A percentile compares a stretch with the other conserved stretches of the same genome.
Conservation (phyloP, 2,113 vertebrate genomes). For the Myxocyprinus asiaticus region DNA sequence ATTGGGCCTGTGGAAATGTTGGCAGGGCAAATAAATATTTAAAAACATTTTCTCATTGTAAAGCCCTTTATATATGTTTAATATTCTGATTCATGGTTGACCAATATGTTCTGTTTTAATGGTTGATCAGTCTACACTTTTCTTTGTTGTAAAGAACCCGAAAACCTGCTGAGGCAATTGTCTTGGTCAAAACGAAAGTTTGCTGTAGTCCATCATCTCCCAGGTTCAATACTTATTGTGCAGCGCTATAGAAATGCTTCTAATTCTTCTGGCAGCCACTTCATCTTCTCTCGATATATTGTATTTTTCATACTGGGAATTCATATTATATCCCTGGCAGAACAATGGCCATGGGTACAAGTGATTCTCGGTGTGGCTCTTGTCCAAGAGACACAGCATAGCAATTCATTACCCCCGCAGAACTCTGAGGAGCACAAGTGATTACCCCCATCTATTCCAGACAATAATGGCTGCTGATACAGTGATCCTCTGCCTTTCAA, state of each 20-base stretch:
- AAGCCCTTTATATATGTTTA: too few relatives aligned
- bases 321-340: slow-evolving; percentile 37
- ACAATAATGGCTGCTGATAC: slow-evolving; percentile 55
- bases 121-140: neutral
- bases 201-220: neutral
- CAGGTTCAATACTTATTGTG: slow-evolving; percentile 26
- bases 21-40: too few relatives aligned
- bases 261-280: slow-evolving; percentile 24
- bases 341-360: slow-evolving; percentile 31
- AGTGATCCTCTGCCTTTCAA: slow-evolving; percentile 37
- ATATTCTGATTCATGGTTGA: too few relatives aligned
- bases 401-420: slow-evolving; percentile 43
- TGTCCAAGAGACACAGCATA: slow-evolving; percentile 37
- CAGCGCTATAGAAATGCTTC: slow-evolving; percentile 26
- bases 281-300: slow-evolving; percentile 39
- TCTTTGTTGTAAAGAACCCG: slow-evolving; percentile 20
- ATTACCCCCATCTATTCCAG: slow-evolving; percentile 41
- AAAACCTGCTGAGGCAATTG: neutral
- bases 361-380: slow-evolving; percentile 32
- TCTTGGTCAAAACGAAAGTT: neutral
- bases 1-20: too few relatives aligned
- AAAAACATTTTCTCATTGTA: too few relatives aligned
- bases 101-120: too few relatives aligned
- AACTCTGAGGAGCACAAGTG: slow-evolving; percentile 35
- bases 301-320: slow-evolving; percentile 36